These are phyloP conservation scores for Hedya salicella DNA, from an alignment of 2,888 invertebrate genomes.

Conservation along the genomic window DNA sequence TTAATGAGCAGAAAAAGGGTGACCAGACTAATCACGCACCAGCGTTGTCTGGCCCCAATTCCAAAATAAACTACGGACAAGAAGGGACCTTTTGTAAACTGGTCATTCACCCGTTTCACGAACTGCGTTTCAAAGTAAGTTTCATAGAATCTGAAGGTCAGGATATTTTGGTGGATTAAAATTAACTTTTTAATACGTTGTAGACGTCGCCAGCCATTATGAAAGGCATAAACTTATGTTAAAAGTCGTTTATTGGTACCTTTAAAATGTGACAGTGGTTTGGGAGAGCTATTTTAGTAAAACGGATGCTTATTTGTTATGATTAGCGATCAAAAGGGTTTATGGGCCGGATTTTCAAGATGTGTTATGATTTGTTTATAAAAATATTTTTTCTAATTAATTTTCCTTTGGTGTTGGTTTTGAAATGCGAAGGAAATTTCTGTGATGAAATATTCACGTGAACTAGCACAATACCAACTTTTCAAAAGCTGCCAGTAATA, in stretches of 20 bases:
- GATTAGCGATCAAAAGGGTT: conserved; percentile 72
- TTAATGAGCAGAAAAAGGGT: conserved; percentile 72
- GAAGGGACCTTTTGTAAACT: conserved; percentile 49
- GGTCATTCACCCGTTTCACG: conserved; percentile 50
- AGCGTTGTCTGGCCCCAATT: conserved; percentile 52
- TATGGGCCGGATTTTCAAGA: conserved; percentile 45
- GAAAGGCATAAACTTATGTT: conserved; percentile 73
- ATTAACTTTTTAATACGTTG: conserved; percentile 62
- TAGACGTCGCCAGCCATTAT: conserved; percentile 72
- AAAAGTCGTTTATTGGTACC: conserved; percentile 68
- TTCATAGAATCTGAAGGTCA: conserved; percentile 44
- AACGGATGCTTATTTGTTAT: conserved; percentile 74
- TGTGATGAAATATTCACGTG: not conserved
- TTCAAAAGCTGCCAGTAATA: not conserved
- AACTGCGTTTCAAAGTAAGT: conserved; percentile 35
- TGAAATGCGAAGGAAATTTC: not conserved
- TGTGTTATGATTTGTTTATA: conserved; percentile 41
- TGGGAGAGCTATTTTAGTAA: conserved; percentile 62
- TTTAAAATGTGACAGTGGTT: conserved; percentile 69
- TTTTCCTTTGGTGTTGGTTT: conserved; percentile 1
- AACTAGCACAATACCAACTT: not conserved
- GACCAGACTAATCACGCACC: conserved; percentile 57
- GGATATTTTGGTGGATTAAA: conserved; percentile 53
- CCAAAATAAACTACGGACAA: conserved; percentile 46
- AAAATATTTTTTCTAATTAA: conserved; percentile 10